Base-by-base conservation (phyloP, 2,888 invertebrate genomes). In the Phlogophora meticulosa region DNA sequence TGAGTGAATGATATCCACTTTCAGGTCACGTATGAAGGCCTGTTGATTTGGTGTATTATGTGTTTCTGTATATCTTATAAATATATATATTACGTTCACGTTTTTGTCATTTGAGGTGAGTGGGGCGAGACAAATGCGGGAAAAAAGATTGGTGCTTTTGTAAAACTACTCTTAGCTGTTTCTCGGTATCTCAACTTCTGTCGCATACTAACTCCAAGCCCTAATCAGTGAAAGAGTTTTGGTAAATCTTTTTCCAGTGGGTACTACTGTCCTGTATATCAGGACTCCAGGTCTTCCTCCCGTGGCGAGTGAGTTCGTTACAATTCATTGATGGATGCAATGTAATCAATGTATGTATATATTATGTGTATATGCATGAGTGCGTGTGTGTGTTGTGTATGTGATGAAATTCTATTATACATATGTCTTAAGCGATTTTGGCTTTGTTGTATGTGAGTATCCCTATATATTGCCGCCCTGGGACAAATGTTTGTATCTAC, bases 41-140 rank as follows among this genome's bases (percentile, higher is more conserved):
- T 75, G 79, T 81, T 82, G 82, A 82, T 83, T 82, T 81, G 69
- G 72, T 45, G 72, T 77, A 75, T 75, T 82, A 75, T 79, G 60
- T 57, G 38, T 62, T 60, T 58, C 59, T 79, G 55, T 70, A 51
- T 73, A 63, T 48, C 51, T 60, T 53, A 69, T 67, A 66, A 59
- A 65, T 75, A 48, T 58, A 73, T 56, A 52, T 71, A 64, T 68
- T 61, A 65, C 59, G 46, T 59, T 58, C 70, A 70, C 52, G 66
- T 72, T 66, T 72, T 65, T 55, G 57, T 67, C 57, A 42, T 56
- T 61, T 46, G 7, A 66, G 40, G 45, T 53, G 38, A 24, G 61
- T 64, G 28, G 22, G 55, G 42, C 15, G 32, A 45, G 24, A 78
- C 43, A 57, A 55, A 52, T 58, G 15, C n/a, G 38, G 15, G 5